Base-by-base conservation (phyloP, 2,113 vertebrate genomes). In the Mugil cephalus region DNA sequence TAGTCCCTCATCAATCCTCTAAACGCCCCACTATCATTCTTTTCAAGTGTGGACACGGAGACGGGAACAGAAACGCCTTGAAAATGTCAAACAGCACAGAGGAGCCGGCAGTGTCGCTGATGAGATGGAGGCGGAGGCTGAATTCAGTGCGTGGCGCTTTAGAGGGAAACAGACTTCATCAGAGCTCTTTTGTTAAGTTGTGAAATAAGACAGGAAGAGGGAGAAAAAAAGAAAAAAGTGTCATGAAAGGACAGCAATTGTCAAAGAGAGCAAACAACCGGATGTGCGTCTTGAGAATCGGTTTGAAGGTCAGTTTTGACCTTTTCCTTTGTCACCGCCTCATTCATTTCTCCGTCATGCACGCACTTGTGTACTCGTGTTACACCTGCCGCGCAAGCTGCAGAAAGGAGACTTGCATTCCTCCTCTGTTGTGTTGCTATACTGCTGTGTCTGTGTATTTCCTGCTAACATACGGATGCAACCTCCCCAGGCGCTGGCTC, bases 381-480 rank as follows among this genome's bases (percentile, higher is more conserved):
- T 66, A 7, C 10, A 3, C 64, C 50, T 54, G 15, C 15, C 55
- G 9, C 46, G 69, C 66, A 52, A 69, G 52, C 24, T 60, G 63
- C 74, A 66, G 60, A 30, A n/a, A 35, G 19, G 35, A 51, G 45
- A 38, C 55, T 65, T 14, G 21, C 55, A 52, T 69, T 65, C 80
- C 70, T 83, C 56, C 50, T 8, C 66, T 69, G 62, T 58, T 85
- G 75, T 69, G 84, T 64, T 56, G 80, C 59, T 69, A 47, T 65
- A 48, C 66, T 79, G 78, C 65, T 74, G 84, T 45, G 81, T 77
- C 65, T 76, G 81, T 85, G 74, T 53, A 74, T 80, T 85, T 92
- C 91, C 90, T 92, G 91, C 70, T 85, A 84, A 84, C 92, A 93
- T 89, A 91, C 64, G 88, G 89, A 62, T 10, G 69, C 70, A 38